Percentiles rank a stretch among this genome's conserved stretches.
phyloP scores from a whole-genome alignment of 2,797 vertebrate species.

The Xenentodon cancila region DNA sequence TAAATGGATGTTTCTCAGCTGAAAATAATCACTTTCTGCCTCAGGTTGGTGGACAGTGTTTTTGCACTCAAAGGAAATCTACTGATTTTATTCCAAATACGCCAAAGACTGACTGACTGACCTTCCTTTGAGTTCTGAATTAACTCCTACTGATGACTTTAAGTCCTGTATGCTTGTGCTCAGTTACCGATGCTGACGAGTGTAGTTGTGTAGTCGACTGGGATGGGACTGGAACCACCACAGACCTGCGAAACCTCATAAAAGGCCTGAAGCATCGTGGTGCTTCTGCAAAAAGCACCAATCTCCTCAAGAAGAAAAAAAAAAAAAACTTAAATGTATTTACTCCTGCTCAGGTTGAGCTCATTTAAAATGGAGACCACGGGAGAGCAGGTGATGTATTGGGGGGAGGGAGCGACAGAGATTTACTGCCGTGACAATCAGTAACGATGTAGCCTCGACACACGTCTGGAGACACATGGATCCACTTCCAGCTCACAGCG shows the following conservation, averaged over 20 bases:
- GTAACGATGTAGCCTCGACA: constrained; percentile 54
- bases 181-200: constrained; percentile 45
- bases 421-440: constrained; percentile 48
- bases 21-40: constrained; percentile 67
- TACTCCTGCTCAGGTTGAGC: constrained; percentile 15
- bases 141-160: constrained; percentile 78
- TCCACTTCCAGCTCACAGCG: constrained; percentile 34
- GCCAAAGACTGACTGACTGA: constrained; percentile 66
- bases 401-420: constrained; percentile 6
- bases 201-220: constrained; percentile 59
- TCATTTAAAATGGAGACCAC: neutral
- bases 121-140: constrained; percentile 69
- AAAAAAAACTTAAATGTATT: constrained; percentile 8
- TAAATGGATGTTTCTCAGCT: constrained; percentile 41
- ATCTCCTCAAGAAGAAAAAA: too few species aligned
- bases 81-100: constrained; percentile 75
- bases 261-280: constrained; percentile 63
- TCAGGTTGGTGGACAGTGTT: constrained; percentile 75
- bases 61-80: constrained; percentile 82
- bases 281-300: constrained; percentile 49
- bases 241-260: constrained; percentile 71
- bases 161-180: constrained; percentile 51
- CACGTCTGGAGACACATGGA: constrained; percentile 32
- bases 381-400: constrained; percentile 3
- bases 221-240: constrained; percentile 80